Conservation (phyloP, 2,797 vertebrate species). For the Numenius phaeopus region DNA sequence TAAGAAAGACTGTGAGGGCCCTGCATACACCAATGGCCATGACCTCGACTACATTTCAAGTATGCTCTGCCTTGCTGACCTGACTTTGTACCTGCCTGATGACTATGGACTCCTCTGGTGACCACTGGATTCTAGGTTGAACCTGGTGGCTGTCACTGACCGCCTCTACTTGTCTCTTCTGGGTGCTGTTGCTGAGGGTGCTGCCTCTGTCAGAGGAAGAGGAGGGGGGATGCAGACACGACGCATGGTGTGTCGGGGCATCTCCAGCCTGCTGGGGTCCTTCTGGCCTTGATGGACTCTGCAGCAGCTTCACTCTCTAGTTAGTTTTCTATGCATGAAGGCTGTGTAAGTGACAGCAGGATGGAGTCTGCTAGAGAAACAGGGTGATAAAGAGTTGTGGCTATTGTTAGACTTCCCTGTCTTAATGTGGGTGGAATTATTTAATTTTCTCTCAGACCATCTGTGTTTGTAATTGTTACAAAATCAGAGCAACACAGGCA, state of each 20-base stretch:
- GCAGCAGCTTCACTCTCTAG: background rate
- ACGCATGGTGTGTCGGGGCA: rapidly evolving
- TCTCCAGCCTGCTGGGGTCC: rapidly evolving
- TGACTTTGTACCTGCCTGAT: background rate
- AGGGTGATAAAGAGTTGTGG: background rate
- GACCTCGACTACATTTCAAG: background rate
- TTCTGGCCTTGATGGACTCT: background rate
- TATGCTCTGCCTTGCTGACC: background rate
- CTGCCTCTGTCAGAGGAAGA: background rate
- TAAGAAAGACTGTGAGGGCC: background rate
- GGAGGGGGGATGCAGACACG: background rate
- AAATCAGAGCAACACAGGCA: background rate
- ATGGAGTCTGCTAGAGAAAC: background rate
- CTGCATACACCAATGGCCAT: background rate
- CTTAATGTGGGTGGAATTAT: conserved; percentile 8
- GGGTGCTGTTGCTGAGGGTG: background rate
- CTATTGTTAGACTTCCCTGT: conserved; percentile 12
- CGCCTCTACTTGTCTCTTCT: background rate
- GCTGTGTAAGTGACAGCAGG: background rate
- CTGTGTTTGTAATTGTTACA: conserved; percentile 1
- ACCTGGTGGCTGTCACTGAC: background rate
- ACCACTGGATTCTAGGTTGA: background rate
- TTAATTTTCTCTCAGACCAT: conserved; percentile 23
- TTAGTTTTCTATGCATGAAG: background rate
- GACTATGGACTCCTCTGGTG: background rate